A percentile compares a stretch with the other conserved stretches of the same genome.
phyloP scores from a whole-genome alignment of 2,888 invertebrate genomes.

The Heliconius ismenius region DNA sequence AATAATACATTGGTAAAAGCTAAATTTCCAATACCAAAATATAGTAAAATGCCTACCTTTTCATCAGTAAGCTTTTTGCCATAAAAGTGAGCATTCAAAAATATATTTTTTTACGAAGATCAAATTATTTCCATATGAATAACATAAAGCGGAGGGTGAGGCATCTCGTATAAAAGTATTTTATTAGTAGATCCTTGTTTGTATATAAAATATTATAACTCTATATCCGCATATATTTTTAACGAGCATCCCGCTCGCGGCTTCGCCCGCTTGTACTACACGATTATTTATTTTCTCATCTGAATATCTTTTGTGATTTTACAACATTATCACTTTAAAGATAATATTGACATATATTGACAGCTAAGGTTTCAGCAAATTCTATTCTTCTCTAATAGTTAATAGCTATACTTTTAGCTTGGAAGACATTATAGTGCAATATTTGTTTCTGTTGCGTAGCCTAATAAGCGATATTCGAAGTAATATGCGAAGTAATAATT shows the following conservation, averaged over 20 bases:
- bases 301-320: no score
- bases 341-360: not conserved
- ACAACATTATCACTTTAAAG: no score
- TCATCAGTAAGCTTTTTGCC: not conserved
- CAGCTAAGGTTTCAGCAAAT: not conserved
- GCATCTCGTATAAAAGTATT: constrained; percentile 28
- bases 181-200: constrained; percentile 19
- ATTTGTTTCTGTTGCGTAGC: no score
- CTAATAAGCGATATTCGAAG: no score
- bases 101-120: constrained; percentile 26
- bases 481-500: no score
- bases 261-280: no score
- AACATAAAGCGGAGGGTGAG: constrained; percentile 27
- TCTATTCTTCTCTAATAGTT: not conserved
- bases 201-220: constrained; percentile 1
- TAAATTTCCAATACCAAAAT: no score
- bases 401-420: no score
- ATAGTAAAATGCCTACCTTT: not conserved
- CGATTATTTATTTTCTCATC: no score
- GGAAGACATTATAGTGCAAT: no score
- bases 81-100: constrained; percentile 18
- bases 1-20: no score
- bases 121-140: constrained; percentile 37
- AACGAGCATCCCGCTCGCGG: not conserved
- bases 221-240: constrained; percentile 2